These are phyloP conservation scores for Alaudala cheleensis DNA, from an alignment of 2,113 vertebrate species.

Conservation along the genomic window DNA sequence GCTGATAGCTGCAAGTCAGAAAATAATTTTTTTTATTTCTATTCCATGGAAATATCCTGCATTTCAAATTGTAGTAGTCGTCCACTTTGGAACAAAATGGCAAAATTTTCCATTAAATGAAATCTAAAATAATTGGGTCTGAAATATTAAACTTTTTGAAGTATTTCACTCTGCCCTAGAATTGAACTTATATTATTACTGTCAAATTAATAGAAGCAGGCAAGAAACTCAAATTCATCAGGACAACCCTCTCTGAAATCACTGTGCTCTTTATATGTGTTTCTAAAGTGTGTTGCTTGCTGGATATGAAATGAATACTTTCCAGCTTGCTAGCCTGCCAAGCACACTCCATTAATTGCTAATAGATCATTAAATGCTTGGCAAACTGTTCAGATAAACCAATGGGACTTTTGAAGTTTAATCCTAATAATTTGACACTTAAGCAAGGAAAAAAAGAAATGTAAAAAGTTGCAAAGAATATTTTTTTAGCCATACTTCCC, in stretches of 20 bases:
- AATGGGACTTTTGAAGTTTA: neutral
- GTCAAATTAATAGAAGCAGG: neutral
- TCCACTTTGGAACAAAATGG: neutral
- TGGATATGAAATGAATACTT: neutral
- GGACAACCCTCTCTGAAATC: neutral
- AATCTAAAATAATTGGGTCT: neutral
- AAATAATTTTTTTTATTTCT: neutral
- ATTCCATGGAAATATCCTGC: neutral
- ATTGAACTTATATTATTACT: neutral
- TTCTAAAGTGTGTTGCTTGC: neutral
- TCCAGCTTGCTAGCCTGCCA: neutral
- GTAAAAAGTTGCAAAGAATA: neutral
- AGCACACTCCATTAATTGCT: constrained; percentile 9
- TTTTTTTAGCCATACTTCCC: neutral
- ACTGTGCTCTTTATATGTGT: neutral
- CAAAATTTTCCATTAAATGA: neutral
- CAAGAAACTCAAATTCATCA: neutral
- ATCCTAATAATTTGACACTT: neutral
- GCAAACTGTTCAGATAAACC: neutral
- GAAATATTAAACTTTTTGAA: neutral
- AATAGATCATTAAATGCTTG: neutral
- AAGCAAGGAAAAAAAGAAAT: neutral
- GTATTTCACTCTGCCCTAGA: neutral
- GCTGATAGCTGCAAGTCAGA: neutral
- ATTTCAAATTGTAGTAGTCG: neutral